Conservation (phyloP, 2,888 invertebrate genomes). For the Drosophila quinaria region DNA sequence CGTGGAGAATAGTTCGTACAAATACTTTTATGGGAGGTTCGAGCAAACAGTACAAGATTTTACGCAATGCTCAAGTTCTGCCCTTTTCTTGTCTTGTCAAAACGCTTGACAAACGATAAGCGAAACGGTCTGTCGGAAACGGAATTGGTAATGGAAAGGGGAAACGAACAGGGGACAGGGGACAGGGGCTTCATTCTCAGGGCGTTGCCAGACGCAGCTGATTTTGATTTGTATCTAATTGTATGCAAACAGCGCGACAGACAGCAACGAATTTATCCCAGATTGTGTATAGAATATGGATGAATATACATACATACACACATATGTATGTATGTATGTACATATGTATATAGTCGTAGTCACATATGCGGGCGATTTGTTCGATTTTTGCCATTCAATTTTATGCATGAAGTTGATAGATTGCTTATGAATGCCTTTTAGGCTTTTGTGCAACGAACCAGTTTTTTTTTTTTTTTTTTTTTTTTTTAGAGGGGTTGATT, state of each 20-base stretch:
- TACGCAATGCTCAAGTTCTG: constrained; percentile 54
- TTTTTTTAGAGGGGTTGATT: constrained; percentile 33
- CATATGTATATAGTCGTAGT: constrained; percentile 15
- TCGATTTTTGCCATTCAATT: constrained; percentile 69
- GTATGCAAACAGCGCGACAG: constrained; percentile 73
- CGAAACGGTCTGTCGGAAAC: constrained; percentile 34
- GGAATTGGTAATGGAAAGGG: constrained; percentile 27
- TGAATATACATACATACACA: constrained; percentile 18
- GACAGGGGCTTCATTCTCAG: constrained; percentile 29
- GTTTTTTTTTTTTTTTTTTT: constrained; percentile 7
- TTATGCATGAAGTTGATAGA: constrained; percentile 77
- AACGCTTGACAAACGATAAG: constrained; percentile 76
- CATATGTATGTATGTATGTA: neutral
- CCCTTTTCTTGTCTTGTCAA: constrained; percentile 78
- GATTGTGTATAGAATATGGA: constrained; percentile 40
- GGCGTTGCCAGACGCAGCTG: constrained; percentile 67
- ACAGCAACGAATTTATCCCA: constrained; percentile 33
- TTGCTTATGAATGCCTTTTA: constrained; percentile 65
- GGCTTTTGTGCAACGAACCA: constrained; percentile 52
- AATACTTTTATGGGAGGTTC: constrained; percentile 22
- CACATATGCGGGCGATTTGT: constrained; percentile 76
- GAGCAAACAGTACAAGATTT: constrained; percentile 44
- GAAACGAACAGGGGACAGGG: constrained; percentile 8
- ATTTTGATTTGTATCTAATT: constrained; percentile 81
- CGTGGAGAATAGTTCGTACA: constrained; percentile 17